Percentiles rank a stretch among this genome's conserved stretches.
Evolutionary conservation across 2,888 invertebrate genomes (phyloP).

Genomic region (Epiblema foenella): DNA sequence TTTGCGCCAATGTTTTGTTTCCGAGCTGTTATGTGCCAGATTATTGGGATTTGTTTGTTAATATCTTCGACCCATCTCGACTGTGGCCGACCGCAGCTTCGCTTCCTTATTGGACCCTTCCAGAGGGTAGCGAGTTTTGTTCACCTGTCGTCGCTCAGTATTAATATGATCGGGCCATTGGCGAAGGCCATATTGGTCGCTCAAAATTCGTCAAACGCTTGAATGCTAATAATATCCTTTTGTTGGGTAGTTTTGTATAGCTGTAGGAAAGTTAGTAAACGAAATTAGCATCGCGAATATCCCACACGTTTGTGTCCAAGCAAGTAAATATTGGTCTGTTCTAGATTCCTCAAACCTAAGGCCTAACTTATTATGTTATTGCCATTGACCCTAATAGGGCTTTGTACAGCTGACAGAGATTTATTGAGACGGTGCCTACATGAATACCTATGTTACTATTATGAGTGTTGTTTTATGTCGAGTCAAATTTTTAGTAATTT

Average conservation of each 20-base stretch:
- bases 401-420: constrained; percentile 22
- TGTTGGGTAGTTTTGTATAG: background rate
- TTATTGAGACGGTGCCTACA: constrained; percentile 13
- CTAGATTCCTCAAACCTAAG: constrained; percentile 35
- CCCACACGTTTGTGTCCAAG: background rate
- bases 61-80: no score
- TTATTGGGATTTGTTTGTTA: no score
- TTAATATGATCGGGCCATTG: no score
- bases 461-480: background rate
- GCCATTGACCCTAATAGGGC: constrained; percentile 39
- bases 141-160: no score
- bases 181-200: no score
- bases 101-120: no score
- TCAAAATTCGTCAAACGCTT: no score
- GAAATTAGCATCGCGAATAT: background rate
- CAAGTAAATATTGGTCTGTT: constrained; percentile 13
- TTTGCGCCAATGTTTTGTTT: no score
- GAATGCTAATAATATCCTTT: no score
- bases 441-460: background rate
- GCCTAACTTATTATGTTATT: constrained; percentile 31
- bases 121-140: no score
- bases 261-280: background rate
- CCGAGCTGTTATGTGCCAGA: no score
- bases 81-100: no score
- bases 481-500: background rate